Evolutionary conservation across 2,888 invertebrate species (phyloP), one percentile per base, ranked within the genome.

Genomic region (Cephus pygmeus): DNA sequence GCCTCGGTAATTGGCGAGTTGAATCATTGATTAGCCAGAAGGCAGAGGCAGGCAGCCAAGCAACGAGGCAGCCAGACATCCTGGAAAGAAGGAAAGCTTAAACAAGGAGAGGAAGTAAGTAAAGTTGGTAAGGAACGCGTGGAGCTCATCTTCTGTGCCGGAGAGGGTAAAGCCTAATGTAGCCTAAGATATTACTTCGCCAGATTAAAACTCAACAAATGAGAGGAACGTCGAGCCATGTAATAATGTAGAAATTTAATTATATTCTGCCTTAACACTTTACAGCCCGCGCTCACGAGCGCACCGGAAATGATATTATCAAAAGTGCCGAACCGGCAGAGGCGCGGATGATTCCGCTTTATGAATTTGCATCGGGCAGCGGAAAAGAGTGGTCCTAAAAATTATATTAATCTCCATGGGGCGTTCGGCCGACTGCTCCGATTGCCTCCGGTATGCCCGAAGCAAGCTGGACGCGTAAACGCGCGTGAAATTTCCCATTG

Each of bases 21-120:
- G 90, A 90, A 90, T 90, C 89, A 90, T 90, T 89, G 90, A 90
- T 90, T 89, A 88, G 87, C 83, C 84, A 81, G 84, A 84, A 85
- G 85, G 85, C 83, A 34, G 23, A 56, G 56, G 56, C 56, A 40
- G 40, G 40, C 40, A 40, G 40, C 40, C 40, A 23, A 56, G 56
- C 56, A 56, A 56, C 56, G 56, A 56, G 56, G 56, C 56, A 23
- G 56, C 15, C 23, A 56, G 56, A 56, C 56, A 56, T 56, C 23
- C 23, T 23, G 56, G 56, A 56, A 23, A 56, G 56, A 23, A 56
- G 56, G 56, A 56, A 56, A 56, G 56, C 56, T 56, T 23, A 15
- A 56, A 56, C 56, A 56, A 56, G 56, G 23, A 56, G 23, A 56
- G 56, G 56, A 56, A 56, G 35, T 15, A 69, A 76, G 15, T 31